phyloP scores from a whole-genome alignment of 2,888 invertebrate genomes.

The Pyrochroa serraticornis region DNA sequence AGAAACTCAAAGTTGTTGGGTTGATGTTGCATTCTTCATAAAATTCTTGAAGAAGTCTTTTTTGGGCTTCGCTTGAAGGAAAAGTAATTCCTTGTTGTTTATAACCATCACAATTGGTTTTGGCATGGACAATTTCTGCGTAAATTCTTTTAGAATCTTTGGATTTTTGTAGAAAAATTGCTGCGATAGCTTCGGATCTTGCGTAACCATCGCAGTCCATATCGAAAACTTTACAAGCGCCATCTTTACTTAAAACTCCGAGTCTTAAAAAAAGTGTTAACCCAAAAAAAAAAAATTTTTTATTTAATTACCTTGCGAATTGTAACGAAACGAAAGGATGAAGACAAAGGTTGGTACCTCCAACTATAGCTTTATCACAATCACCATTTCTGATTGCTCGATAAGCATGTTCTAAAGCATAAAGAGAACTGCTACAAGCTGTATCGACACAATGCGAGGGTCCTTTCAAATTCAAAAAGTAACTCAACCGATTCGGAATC shows the following conservation, averaged over 20 bases:
- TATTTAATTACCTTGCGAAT: constrained; percentile 61
- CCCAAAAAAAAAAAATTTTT: not conserved
- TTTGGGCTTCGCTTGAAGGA: constrained; percentile 63
- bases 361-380: constrained; percentile 87
- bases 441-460: constrained; percentile 89
- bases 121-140: constrained; percentile 55
- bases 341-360: constrained; percentile 80
- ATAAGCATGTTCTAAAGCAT: constrained; percentile 82
- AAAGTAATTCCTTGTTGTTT: constrained; percentile 54
- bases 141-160: constrained; percentile 60
- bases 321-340: constrained; percentile 87
- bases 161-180: constrained; percentile 73
- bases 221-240: constrained; percentile 91
- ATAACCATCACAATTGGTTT: constrained; percentile 54
- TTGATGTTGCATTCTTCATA: constrained; percentile 73
- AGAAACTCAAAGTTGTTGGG: constrained; percentile 73
- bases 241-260: constrained; percentile 82
- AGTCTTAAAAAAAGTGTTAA: constrained; percentile 65
- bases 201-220: constrained; percentile 80
- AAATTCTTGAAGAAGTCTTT: constrained; percentile 66
- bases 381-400: constrained; percentile 75
- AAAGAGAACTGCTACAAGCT: constrained; percentile 88
- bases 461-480: constrained; percentile 82
- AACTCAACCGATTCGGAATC: constrained; percentile 60
- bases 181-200: constrained; percentile 77